These are phyloP conservation scores for Cryptotis parvus DNA, from an alignment of 2,113 vertebrate species.

Conservation along the genomic window DNA sequence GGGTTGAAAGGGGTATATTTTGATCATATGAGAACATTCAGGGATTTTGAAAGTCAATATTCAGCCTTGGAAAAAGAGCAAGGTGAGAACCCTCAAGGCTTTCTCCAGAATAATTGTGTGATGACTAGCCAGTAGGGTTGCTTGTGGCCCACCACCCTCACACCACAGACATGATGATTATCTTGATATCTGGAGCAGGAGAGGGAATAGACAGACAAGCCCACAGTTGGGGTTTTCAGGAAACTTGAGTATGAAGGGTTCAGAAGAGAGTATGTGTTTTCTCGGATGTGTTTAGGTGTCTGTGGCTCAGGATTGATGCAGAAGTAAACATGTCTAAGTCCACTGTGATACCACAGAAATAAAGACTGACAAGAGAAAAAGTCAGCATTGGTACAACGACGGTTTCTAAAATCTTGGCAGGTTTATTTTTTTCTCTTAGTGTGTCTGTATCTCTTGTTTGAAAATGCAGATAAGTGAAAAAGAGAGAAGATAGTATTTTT, in stretches of 20 bases:
- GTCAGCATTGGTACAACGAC: neutral
- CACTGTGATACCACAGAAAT: neutral
- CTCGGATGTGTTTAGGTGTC: constrained; percentile 63
- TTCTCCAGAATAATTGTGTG: neutral
- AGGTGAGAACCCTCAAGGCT: constrained; percentile 31
- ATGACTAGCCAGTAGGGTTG: neutral
- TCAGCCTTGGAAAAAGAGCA: neutral
- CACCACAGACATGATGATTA: constrained; percentile 31
- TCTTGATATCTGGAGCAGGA: neutral
- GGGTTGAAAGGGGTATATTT: neutral
- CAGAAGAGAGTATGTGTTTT: constrained; percentile 67
- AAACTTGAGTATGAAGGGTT: constrained; percentile 25
- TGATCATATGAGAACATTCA: constrained; percentile 2
- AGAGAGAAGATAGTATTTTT: neutral
- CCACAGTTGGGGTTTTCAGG: constrained; percentile 4
- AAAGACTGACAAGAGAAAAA: neutral
- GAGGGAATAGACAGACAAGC: constrained; percentile 11
- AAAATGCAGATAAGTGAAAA: constrained; percentile 35
- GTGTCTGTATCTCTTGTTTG: constrained; percentile 39
- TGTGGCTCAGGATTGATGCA: constrained; percentile 59
- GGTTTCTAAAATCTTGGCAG: neutral
- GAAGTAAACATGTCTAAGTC: constrained; percentile 60
- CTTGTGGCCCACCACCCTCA: neutral
- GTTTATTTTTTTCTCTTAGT: constrained; percentile 58
- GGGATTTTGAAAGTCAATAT: constrained; percentile 25